These are phyloP conservation scores for Lepidonotus clava DNA, from an alignment of 2,888 invertebrate genomes.

Conservation along the genomic window DNA sequence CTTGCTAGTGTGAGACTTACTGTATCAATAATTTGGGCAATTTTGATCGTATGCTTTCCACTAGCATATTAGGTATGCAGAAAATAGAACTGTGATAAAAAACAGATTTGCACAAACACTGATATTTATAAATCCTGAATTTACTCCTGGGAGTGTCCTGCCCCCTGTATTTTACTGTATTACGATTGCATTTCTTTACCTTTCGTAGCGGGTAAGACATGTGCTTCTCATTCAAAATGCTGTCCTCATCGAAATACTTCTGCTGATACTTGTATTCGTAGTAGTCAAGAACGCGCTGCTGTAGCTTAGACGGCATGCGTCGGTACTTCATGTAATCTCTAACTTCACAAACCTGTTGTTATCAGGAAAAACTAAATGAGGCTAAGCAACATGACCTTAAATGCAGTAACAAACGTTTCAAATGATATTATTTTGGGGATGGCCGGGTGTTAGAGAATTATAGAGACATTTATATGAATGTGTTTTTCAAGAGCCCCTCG, in stretches of 20 bases:
- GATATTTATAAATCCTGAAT: not conserved
- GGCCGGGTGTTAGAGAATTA: too few relatives aligned
- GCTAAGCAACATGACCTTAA: too few relatives aligned
- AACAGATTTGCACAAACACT: not conserved
- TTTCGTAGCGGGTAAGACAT: constrained; percentile 60
- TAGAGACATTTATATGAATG: too few relatives aligned
- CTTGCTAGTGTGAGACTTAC: too few relatives aligned
- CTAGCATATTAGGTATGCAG: too few relatives aligned
- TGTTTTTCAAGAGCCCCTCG: too few relatives aligned
- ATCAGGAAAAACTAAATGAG: too few relatives aligned
- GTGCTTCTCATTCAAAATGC: constrained; percentile 56
- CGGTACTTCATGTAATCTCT: constrained; percentile 63
- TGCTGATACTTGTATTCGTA: constrained; percentile 64
- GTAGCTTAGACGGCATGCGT: constrained; percentile 57
- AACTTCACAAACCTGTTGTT: constrained; percentile 63
- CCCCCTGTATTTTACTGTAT: not conserved
- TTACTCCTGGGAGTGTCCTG: not conserved
- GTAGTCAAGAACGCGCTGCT: constrained; percentile 61
- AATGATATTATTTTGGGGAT: too few relatives aligned
- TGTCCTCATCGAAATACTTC: constrained; percentile 64
- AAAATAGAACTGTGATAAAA: too few relatives aligned
- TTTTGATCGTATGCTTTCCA: too few relatives aligned
- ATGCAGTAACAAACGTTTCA: too few relatives aligned
- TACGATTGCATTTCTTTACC: constrained; percentile 57
- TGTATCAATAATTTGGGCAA: too few relatives aligned